Evolutionary conservation across 2,888 invertebrate genomes (phyloP), one percentile per base, ranked within the genome.

Genomic region (Thyatira batis): DNA sequence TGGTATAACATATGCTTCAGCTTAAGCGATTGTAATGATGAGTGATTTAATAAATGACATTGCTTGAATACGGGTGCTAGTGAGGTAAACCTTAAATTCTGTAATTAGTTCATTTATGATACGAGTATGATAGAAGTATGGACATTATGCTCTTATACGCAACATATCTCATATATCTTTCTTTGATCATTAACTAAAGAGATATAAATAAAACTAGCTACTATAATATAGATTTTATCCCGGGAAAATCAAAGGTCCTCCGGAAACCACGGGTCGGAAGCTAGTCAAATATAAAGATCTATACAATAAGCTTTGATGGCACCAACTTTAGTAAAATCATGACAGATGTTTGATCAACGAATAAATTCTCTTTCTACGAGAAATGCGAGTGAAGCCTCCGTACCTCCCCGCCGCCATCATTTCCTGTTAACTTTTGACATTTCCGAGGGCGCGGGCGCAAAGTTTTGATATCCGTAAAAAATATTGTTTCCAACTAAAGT

Each of bases 401-500:
- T 49, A 58, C 53, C 55, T 56, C 53, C 61, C 60, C 54, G 57
- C 66, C n/a, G 6, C 17, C 39, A 63, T 67, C 65, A 69, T 65
- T 71, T 60, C 57, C 17, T 28, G 53, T 57, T 51, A 65, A 68
- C 66, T 69, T 67, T 57, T 25, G 28, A 63, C 60, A 67, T 65
- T 71, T 67, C 59, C 54, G 58, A 53, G 5, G 33, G 50, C 54
- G 54, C 52, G 5, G 33, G 50, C 54, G 54, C 52, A 60, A 71
- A 67, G 60, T 73, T 67, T 63, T 56, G 55, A 53, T 52, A 61
- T 48, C 27, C 59, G 53, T 54, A 63, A 72, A 74, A 74, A 74
- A 66, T 66, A 71, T 69, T 62, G 55, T 54, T 39, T 17, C 39
- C 39, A 25, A 43, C 23, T 8, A 49, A 76, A 69, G 66, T 76